A percentile compares a stretch with the other conserved stretches of the same genome.
These are phyloP conservation scores for Drosophila ustulata DNA, from an alignment of 2,888 invertebrate species.

Conservation along the genomic window DNA sequence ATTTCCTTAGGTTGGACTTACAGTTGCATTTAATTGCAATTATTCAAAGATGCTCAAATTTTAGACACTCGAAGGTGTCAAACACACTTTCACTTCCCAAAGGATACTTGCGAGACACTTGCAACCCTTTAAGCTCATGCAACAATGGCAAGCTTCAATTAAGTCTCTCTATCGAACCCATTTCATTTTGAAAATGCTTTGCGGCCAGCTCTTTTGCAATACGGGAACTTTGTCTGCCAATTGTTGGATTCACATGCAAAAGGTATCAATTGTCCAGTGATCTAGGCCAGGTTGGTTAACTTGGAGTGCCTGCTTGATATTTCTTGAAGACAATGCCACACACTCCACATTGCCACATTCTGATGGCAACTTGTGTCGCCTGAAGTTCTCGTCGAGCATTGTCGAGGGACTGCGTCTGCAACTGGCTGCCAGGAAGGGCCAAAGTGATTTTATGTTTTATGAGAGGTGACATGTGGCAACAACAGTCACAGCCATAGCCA, in stretches of 20 bases:
- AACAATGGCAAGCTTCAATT: slow-evolving; percentile 38
- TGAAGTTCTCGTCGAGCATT: slow-evolving; percentile 30
- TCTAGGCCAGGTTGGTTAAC: slow-evolving; percentile 25
- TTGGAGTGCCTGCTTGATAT: slow-evolving; percentile 21
- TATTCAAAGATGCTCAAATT: neutral
- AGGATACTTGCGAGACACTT: slow-evolving; percentile 2
- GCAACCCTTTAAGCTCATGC: slow-evolving; percentile 8
- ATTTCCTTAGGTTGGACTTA: too few relatives aligned
- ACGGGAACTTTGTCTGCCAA: slow-evolving; percentile 22
- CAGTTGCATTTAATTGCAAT: too few relatives aligned
- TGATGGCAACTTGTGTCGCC: slow-evolving; percentile 41
- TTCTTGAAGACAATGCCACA: slow-evolving; percentile 51
- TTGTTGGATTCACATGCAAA: slow-evolving; percentile 30
- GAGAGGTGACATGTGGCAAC: slow-evolving; percentile 77
- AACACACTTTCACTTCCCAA: neutral
- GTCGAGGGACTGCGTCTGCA: slow-evolving; percentile 49
- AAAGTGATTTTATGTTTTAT: slow-evolving; percentile 78
- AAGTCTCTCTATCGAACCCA: slow-evolving; percentile 25
- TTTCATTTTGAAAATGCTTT: slow-evolving; percentile 54
- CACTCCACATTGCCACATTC: slow-evolving; percentile 25
- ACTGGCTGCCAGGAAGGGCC: slow-evolving; percentile 47
- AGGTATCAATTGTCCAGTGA: slow-evolving; percentile 38
- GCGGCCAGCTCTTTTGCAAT: slow-evolving; percentile 35
- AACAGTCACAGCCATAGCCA: slow-evolving; percentile 52
- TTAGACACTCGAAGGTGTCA: neutral